Percentiles rank a stretch among this genome's conserved stretches.
These are phyloP conservation scores for Notothenia coriiceps DNA, from an alignment of 2,113 vertebrate genomes.

Conservation along the genomic window DNA sequence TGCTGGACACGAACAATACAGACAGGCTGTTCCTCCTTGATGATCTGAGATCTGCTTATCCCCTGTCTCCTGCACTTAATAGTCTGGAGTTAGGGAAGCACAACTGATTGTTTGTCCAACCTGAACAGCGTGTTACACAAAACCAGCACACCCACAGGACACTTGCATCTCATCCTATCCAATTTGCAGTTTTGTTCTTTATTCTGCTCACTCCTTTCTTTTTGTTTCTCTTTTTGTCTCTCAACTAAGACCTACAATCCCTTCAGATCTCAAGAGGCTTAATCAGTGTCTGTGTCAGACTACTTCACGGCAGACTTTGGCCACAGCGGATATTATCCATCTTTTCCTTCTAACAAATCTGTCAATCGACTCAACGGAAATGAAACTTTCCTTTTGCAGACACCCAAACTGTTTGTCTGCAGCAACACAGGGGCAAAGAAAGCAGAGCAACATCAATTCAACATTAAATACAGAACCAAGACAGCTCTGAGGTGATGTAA, in stretches of 20 bases:
- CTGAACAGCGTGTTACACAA: slow-evolving; percentile 62
- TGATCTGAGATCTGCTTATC: slow-evolving; percentile 64
- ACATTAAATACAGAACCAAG: slow-evolving; percentile 48
- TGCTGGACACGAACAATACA: slow-evolving; percentile 30
- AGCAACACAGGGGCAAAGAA: slow-evolving; percentile 28
- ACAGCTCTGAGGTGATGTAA: slow-evolving; percentile 42
- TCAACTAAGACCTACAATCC: slow-evolving; percentile 81
- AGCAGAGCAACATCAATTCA: slow-evolving; percentile 53
- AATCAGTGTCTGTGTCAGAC: slow-evolving; percentile 85
- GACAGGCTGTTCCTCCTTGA: slow-evolving; percentile 30
- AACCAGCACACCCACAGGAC: slow-evolving; percentile 68
- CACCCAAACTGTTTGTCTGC: slow-evolving; percentile 67
- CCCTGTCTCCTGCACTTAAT: slow-evolving; percentile 50
- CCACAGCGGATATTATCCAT: slow-evolving; percentile 83
- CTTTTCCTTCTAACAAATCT: slow-evolving; percentile 80
- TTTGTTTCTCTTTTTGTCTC: slow-evolving; percentile 65
- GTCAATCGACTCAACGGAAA: slow-evolving; percentile 82
- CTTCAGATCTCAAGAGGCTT: slow-evolving; percentile 84
- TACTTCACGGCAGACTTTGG: slow-evolving; percentile 79
- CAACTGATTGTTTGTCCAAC: slow-evolving; percentile 66
- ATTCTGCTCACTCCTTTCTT: slow-evolving; percentile 48
- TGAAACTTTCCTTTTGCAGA: slow-evolving; percentile 74
- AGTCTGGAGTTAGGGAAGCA: slow-evolving; percentile 63
- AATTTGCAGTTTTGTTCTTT: slow-evolving; percentile 78
- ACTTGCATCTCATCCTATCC: slow-evolving; percentile 73